These are phyloP conservation scores for Chrosomus eos DNA, from an alignment of 2,797 vertebrate genomes.

Conservation along the genomic window DNA sequence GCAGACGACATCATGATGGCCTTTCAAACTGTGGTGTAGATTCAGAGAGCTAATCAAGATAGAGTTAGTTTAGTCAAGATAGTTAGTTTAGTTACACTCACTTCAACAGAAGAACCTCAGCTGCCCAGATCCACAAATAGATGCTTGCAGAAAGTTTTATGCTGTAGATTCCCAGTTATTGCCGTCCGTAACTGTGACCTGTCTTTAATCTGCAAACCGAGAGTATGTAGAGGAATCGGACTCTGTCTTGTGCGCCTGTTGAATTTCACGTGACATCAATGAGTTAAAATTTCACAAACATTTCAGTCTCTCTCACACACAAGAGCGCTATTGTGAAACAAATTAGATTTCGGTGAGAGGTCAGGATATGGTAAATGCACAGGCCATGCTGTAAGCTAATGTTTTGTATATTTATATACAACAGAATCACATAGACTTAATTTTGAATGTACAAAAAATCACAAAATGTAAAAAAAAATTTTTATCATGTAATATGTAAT, in stretches of 20 bases:
- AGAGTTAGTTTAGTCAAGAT: not conserved
- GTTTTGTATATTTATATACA: conserved; percentile 3
- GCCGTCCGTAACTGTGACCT: not conserved
- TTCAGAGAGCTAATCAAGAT: not conserved
- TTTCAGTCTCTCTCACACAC: conserved; percentile 11
- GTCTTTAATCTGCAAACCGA: not conserved
- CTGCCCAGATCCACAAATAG: not conserved
- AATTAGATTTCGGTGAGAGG: conserved; percentile 54
- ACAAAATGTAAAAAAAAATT: not conserved
- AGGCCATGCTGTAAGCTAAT: not conserved
- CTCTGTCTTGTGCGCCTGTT: not conserved
- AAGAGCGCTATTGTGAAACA: conserved; percentile 50
- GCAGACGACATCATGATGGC: conserved; percentile 37
- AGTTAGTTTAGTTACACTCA: conserved; percentile 6
- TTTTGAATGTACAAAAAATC: not conserved
- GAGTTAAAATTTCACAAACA: not conserved
- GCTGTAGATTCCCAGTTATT: not conserved
- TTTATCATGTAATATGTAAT: not conserved
- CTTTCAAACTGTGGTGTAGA: conserved; percentile 2
- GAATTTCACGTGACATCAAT: conserved; percentile 53
- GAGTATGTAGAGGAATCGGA: conserved; percentile 7
- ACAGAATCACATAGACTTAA: not conserved
- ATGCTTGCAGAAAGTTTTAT: not conserved
- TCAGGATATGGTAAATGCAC: conserved; percentile 15
- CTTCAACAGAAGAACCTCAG: not conserved